Evolutionary conservation across 1,140 invertebrate genomes (phyloP).

Genomic region (Zeugodacus cucurbitae): DNA sequence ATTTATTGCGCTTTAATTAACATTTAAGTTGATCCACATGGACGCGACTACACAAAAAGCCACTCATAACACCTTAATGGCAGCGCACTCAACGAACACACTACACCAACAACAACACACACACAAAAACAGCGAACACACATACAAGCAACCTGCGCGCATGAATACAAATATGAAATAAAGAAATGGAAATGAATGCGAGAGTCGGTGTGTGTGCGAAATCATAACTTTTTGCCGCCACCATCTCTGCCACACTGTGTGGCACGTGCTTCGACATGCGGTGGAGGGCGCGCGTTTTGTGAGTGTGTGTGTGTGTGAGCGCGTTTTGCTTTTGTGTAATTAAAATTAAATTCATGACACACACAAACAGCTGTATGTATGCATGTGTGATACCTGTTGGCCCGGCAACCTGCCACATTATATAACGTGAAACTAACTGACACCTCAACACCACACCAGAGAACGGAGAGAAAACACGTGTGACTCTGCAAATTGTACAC

Average conservation of each 20-base stretch:
- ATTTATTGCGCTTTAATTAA: conserved; percentile 38
- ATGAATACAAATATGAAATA: background rate
- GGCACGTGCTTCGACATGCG: background rate
- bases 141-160: background rate
- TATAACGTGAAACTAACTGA: background rate
- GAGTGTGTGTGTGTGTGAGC: background rate
- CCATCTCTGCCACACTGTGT: background rate
- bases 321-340: background rate
- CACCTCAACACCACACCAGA: background rate
- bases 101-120: background rate
- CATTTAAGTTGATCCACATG: conserved; percentile 17
- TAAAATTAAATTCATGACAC: conserved; percentile 22
- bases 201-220: background rate
- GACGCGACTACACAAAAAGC: background rate
- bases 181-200: background rate
- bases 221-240: conserved; percentile 10
- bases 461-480: background rate
- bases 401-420: background rate
- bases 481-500: background rate
- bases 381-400: background rate
- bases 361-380: background rate
- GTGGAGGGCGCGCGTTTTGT: background rate
- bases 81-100: background rate
- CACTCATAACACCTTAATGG: conserved; percentile 20
- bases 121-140: background rate